A percentile compares a stretch with the other conserved stretches of the same genome.
phyloP scores from a whole-genome alignment of 2,888 invertebrate species.

The Gerosis bhagava region DNA sequence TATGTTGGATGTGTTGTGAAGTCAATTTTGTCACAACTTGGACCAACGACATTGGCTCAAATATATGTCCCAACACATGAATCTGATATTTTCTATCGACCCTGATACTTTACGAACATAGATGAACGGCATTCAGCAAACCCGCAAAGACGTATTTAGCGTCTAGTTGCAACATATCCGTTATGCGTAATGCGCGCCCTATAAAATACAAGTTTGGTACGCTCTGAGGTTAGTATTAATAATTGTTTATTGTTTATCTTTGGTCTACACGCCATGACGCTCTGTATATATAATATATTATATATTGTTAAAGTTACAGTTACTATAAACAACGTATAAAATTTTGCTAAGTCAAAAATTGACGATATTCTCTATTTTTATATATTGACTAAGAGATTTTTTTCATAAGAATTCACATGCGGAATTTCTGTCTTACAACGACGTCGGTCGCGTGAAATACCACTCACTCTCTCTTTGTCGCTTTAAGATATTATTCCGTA shows the following conservation, averaged over 20 bases:
- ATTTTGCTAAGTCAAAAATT: slow-evolving; percentile 82
- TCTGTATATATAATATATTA: slow-evolving; percentile 62
- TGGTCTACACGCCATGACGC: slow-evolving; percentile 75
- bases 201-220: slow-evolving; percentile 77
- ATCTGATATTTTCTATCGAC: slow-evolving; percentile 15
- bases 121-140: slow-evolving; percentile 6
- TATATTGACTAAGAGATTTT: slow-evolving; percentile 80
- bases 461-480: slow-evolving; percentile 64
- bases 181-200: slow-evolving; percentile 49
- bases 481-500: slow-evolving; percentile 69
- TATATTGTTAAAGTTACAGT: slow-evolving; percentile 66
- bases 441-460: slow-evolving; percentile 55
- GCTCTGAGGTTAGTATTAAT: slow-evolving; percentile 77
- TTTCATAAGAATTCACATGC: slow-evolving; percentile 80
- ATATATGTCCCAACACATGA: slow-evolving; percentile 8
- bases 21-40: no score
- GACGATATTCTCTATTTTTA: slow-evolving; percentile 76
- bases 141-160: not conserved
- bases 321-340: slow-evolving; percentile 79
- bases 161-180: slow-evolving; percentile 29
- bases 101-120: slow-evolving; percentile 18
- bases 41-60: slow-evolving; percentile 9
- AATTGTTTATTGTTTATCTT: slow-evolving; percentile 77
- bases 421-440: slow-evolving; percentile 57
- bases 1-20: no score